Conservation (phyloP, 2,797 vertebrate genomes). For the Petrocephalus sullivani region DNA sequence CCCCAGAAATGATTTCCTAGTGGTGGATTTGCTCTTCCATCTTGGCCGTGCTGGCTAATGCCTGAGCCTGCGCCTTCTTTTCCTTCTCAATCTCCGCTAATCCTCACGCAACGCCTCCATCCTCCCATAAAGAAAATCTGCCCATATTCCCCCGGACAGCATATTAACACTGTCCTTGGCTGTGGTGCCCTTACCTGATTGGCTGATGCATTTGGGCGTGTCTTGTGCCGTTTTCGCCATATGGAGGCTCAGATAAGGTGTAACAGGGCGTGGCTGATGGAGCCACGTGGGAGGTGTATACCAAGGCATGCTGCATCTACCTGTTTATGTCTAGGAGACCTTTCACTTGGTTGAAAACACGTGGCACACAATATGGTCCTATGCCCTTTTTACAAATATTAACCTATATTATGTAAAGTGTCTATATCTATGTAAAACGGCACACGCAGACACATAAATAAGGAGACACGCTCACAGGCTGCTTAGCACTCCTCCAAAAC, state of each 20-base stretch:
- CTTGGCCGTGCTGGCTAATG: neutral
- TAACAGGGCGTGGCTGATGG: neutral
- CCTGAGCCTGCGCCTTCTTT: neutral
- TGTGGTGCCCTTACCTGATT: neutral
- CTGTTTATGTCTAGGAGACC: neutral
- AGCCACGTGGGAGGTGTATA: neutral
- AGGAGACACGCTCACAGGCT: neutral
- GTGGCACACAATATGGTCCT: neutral
- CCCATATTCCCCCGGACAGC: conserved; percentile 9
- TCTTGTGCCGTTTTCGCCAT: conserved; percentile 16
- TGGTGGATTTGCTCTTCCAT: conserved; percentile 35
- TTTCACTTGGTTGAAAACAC: neutral
- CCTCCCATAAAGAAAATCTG: conserved; percentile 17
- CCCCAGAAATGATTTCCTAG: conserved; percentile 50
- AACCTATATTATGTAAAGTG: neutral
- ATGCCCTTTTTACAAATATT: neutral
- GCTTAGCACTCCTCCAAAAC: neutral
- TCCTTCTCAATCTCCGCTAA: conserved; percentile 19
- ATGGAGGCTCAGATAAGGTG: conserved; percentile 27
- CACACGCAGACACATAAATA: neutral
- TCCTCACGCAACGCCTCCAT: conserved; percentile 11
- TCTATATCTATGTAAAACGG: neutral
- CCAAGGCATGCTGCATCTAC: neutral
- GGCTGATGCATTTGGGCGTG: neutral
- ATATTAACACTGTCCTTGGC: conserved; percentile 20